phyloP scores from a whole-genome alignment of 2,888 invertebrate genomes.

The Helicoverpa assulta region DNA sequence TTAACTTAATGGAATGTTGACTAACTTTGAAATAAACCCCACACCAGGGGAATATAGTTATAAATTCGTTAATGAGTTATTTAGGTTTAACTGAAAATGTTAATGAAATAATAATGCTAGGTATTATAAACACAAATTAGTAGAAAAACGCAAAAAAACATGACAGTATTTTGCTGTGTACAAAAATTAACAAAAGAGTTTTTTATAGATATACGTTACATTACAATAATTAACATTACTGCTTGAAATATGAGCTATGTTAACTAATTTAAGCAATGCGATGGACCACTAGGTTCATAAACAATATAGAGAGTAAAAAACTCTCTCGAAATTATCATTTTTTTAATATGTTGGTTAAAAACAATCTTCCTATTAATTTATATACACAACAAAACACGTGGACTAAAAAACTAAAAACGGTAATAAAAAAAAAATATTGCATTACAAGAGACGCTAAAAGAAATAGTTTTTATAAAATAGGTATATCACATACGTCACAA shows the following conservation, averaged over 20 bases:
- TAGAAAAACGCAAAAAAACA: conserved; percentile 36
- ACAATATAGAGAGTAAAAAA: too few relatives aligned
- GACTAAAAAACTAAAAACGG: conserved; percentile 45
- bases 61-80: conserved; percentile 17
- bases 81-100: conserved; percentile 27
- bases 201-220: not conserved
- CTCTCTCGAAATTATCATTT: too few relatives aligned
- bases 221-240: not conserved
- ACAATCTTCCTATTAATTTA: not conserved
- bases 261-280: too few relatives aligned
- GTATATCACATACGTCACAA: conserved; percentile 64
- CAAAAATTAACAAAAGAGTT: not conserved
- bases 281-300: too few relatives aligned
- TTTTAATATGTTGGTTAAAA: too few relatives aligned
- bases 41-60: conserved; percentile 21
- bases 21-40: conserved; percentile 37
- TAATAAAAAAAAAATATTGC: conserved; percentile 54
- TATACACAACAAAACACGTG: conserved; percentile 33
- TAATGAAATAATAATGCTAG: conserved; percentile 31
- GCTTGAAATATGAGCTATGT: too few relatives aligned
- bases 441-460: conserved; percentile 45
- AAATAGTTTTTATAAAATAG: conserved; percentile 56
- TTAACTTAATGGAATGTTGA: conserved; percentile 58
- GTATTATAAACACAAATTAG: conserved; percentile 33
- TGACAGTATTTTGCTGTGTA: conserved; percentile 29